phyloP scores from a whole-genome alignment of 2,888 invertebrate genomes.

The Macrophya alboannulata region DNA sequence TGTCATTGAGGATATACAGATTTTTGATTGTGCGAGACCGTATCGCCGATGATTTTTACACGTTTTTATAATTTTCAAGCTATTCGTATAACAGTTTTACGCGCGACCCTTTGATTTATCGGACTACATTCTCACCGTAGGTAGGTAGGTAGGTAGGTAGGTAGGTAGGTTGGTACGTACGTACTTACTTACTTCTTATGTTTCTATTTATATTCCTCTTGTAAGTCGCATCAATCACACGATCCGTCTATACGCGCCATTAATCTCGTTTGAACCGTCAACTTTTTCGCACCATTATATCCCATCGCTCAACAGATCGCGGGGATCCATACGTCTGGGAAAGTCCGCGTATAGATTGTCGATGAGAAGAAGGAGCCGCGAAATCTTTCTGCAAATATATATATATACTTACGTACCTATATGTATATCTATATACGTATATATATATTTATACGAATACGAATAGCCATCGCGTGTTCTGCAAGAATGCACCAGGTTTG shows the following conservation, averaged over 20 bases:
- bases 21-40: not conserved
- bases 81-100: constrained; percentile 40
- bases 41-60: constrained; percentile 2
- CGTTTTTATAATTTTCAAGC: not conserved
- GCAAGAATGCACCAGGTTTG: not conserved
- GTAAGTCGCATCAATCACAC: constrained; percentile 63
- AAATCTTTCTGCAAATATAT: not conserved
- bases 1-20: not conserved
- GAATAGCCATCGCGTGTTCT: not conserved
- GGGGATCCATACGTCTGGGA: not conserved
- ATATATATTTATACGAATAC: not conserved
- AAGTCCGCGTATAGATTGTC: not conserved
- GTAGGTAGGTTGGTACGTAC: not conserved
- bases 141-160: not conserved
- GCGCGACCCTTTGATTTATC: constrained; percentile 66
- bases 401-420: no score
- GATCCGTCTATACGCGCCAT: constrained; percentile 61
- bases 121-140: constrained; percentile 64
- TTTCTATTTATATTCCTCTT: constrained; percentile 65
- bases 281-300: constrained; percentile 54
- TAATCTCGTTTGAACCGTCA: constrained; percentile 63
- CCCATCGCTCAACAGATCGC: not conserved
- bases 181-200: constrained; percentile 56
- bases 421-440: no score
- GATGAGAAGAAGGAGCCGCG: not conserved